Evolutionary conservation across 2,888 invertebrate species (phyloP).

Genomic region (Patella caerulea): DNA sequence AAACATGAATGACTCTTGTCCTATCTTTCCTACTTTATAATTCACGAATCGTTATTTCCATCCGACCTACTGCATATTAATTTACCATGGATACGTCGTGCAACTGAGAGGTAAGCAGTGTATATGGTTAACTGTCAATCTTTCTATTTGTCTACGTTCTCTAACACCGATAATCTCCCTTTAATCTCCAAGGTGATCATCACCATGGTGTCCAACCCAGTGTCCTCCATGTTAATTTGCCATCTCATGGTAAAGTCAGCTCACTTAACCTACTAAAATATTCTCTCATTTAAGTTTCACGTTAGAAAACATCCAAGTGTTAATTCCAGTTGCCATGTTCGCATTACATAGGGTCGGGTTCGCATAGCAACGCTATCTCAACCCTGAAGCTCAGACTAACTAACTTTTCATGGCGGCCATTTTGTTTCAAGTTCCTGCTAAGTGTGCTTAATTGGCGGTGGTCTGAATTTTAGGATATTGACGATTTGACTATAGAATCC

Average conservation of each 20-base stretch:
- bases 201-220: not conserved
- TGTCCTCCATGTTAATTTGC: conserved; percentile 10
- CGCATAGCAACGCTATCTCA: conserved; percentile 1
- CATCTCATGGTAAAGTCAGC: not conserved
- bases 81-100: too few species aligned
- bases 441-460: not conserved
- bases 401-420: conserved; percentile 4
- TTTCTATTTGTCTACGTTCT: not conserved
- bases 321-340: not conserved
- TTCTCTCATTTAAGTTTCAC: not conserved
- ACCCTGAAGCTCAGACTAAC: not conserved
- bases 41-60: too few species aligned
- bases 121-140: not conserved
- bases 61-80: too few species aligned
- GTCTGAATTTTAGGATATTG: not conserved
- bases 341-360: conserved; percentile 7
- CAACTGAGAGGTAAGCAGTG: too few species aligned
- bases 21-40: too few species aligned
- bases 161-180: conserved; percentile 9
- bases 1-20: too few species aligned
- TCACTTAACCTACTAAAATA: conserved; percentile 5
- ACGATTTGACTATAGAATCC: too few species aligned
- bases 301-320: not conserved
- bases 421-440: conserved; percentile 2
- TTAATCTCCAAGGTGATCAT: conserved; percentile 10